Conservation (phyloP, 2,113 vertebrate species). For the Phyllostomus hastatus region DNA sequence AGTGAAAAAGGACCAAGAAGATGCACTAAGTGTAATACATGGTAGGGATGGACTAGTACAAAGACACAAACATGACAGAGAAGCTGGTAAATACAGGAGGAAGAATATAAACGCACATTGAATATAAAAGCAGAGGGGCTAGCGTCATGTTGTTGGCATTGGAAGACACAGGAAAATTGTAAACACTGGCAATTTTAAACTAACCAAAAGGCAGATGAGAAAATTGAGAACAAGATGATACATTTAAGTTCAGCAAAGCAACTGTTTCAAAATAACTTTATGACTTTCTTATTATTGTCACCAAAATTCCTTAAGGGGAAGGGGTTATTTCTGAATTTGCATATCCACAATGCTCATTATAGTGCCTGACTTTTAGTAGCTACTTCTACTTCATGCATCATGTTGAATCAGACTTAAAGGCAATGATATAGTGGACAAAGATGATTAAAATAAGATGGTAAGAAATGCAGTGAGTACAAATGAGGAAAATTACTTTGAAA, state of each 20-base stretch:
- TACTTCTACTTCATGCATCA: background rate
- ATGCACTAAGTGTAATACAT: background rate
- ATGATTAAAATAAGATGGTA: slow-evolving; percentile 1
- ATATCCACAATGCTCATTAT: background rate
- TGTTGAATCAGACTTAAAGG: background rate
- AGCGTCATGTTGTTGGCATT: background rate
- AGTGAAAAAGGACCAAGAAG: background rate
- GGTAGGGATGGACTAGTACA: background rate
- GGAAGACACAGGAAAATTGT: background rate
- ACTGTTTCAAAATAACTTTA: background rate
- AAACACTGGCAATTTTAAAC: background rate
- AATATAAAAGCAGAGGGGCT: background rate
- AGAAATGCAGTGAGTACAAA: background rate
- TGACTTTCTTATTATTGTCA: background rate
- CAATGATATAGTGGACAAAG: background rate
- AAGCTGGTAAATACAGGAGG: background rate
- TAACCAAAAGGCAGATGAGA: background rate
- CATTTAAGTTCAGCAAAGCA: background rate
- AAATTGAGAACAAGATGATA: background rate
- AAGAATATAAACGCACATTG: background rate
- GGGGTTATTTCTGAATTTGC: background rate
- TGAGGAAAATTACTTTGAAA: background rate
- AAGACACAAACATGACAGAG: background rate
- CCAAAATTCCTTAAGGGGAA: background rate
- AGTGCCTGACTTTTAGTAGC: background rate